Base-by-base conservation (phyloP, 2,113 vertebrate species). In the Eonycteris spelaea region DNA sequence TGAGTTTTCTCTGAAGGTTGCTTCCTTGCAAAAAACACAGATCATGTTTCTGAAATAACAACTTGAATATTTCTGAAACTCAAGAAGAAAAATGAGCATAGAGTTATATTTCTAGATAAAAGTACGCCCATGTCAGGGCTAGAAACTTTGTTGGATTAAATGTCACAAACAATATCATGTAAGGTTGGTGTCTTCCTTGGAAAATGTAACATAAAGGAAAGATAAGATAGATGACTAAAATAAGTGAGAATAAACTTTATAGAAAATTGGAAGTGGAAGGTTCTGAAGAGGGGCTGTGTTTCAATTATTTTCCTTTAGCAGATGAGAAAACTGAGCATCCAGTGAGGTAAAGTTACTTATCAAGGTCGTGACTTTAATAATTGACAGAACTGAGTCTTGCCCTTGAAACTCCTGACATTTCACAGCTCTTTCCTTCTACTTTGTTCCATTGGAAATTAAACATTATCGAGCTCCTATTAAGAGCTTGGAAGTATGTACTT, bases 31-130 rank as follows among this genome's bases (percentile, higher is more conserved):
- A 83, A 89, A 97, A 51, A 10, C 28, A 78, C 13, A 48, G 77
- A 89, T 89, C 6, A 48, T 15, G 67, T 94, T 91, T 90, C 68
- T 94, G 59, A 89, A 96, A 89, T 77, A 91, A 73, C 8, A 75
- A 6, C 45, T 85, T 93, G 57, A 10, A 33, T 87, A 30, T 65
- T 89, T 85, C 45, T 91, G 61, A 51, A 82, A 14, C 59, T 75
- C 18, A n/a, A 24, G 30, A 92, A 68, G 26, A 86, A 68, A 15
- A 67, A 51, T 93, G 53, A 79, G 28, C 28, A 93, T 24, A 78
- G 5, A 63, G 26, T 86, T 94, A 35, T 59, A 84, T 74, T 84
- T 95, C 3, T 33, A 86, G 48, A 51, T 65, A 48, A 80, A 86
- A 84, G 11, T 35, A 19, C 73, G 14, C 48, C 28, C n/a, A 13